Percentiles rank a stretch among this genome's conserved stretches.
Evolutionary conservation across 1,140 invertebrate genomes (phyloP).

Genomic region (Ctenoplectra terminalis): DNA sequence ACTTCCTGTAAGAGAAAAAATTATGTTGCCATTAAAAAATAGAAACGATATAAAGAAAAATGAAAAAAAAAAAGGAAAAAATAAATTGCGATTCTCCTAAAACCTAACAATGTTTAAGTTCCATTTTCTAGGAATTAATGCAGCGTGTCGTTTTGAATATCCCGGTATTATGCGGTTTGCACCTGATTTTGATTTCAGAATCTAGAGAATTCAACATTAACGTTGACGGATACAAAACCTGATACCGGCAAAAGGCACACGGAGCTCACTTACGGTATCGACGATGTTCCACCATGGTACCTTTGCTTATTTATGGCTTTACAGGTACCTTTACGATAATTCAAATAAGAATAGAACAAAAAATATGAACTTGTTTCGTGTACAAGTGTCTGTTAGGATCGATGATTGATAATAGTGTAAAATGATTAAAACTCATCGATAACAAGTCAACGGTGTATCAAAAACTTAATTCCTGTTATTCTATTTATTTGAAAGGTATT

Average conservation of each 20-base stretch:
- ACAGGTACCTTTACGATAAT: conserved; percentile 84
- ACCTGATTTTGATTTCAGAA: conserved; percentile 27
- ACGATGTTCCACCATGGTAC: conserved; percentile 93
- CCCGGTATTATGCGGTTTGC: rapidly evolving
- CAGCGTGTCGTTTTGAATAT: neutral
- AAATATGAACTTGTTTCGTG: too few species aligned
- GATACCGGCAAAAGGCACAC: conserved; percentile 71
- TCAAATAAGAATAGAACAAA: neutral
- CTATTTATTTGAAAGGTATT: too few species aligned
- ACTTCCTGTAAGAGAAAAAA: neutral
- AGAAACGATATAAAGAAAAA: neutral
- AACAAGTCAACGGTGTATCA: too few species aligned
- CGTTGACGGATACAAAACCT: neutral
- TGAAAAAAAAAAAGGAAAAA: too few species aligned
- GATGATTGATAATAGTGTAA: too few species aligned
- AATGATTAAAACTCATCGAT: too few species aligned
- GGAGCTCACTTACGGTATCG: conserved; percentile 89
- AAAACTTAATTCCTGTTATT: too few species aligned
- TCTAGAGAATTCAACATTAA: neutral
- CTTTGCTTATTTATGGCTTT: conserved; percentile 91
- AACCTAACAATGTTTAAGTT: neutral
- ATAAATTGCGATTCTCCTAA: too few species aligned
- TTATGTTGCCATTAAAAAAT: neutral
- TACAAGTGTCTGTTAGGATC: too few species aligned
- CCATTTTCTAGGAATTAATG: neutral